These are phyloP conservation scores for Xenentodon cancila DNA, from an alignment of 2,797 vertebrate genomes.

Conservation along the genomic window DNA sequence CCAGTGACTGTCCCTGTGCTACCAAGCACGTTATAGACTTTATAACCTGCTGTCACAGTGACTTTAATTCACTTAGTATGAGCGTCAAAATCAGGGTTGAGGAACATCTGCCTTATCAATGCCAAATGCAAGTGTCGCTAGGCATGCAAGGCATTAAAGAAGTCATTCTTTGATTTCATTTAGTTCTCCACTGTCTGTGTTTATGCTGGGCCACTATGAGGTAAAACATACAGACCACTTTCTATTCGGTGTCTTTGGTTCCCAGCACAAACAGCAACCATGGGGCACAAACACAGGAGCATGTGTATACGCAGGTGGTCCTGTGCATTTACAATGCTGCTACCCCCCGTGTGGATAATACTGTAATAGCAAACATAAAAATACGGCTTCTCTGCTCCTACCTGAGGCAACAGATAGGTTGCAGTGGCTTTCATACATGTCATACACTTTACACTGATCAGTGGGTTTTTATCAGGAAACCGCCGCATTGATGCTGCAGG, in stretches of 20 bases:
- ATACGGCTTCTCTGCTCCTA: background rate
- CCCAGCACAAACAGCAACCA: constrained; percentile 6
- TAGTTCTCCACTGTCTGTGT: no score
- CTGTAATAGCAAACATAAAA: background rate
- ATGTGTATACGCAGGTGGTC: background rate
- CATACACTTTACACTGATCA: constrained; percentile 9
- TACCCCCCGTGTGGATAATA: background rate
- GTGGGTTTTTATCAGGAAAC: background rate
- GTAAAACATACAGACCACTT: background rate
- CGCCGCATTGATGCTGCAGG: background rate
- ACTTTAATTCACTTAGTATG: no score
- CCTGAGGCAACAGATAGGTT: constrained; percentile 1
- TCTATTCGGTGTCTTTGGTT: constrained; percentile 8
- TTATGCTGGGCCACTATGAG: no score
- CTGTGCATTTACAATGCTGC: background rate
- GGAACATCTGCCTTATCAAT: no score
- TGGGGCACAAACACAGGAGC: background rate
- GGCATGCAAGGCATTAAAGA: no score
- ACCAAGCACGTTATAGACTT: no score
- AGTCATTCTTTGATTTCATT: no score
- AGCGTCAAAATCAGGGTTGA: no score
- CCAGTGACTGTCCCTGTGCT: no score
- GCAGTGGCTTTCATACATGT: background rate
- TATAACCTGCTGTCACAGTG: no score
- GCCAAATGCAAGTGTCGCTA: no score